phyloP scores from a whole-genome alignment of 2,888 invertebrate genomes.

The Zeuzera pyrina region DNA sequence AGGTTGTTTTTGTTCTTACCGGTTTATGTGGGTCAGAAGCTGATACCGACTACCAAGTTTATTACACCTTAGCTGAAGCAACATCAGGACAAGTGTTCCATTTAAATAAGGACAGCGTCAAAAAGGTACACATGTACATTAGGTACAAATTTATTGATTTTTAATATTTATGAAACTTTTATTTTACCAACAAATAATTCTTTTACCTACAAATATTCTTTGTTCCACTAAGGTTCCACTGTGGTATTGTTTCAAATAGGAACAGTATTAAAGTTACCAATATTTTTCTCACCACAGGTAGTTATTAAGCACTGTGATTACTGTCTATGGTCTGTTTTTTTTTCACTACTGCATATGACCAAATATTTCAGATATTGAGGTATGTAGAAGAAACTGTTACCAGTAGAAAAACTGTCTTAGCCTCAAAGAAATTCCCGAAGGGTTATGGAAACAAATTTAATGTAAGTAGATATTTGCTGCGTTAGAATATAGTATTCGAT shows the following conservation, averaged over 20 bases:
- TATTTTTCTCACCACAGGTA: too few relatives aligned
- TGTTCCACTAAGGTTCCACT: too few relatives aligned
- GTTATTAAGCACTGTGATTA: too few relatives aligned
- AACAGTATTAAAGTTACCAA: too few relatives aligned
- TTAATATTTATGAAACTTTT: too few relatives aligned
- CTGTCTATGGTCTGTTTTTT: too few relatives aligned
- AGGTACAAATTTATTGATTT: background rate
- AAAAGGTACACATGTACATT: conserved; percentile 24
- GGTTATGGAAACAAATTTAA: conserved; percentile 13
- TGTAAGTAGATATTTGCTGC: conserved; percentile 29
- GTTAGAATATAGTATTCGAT: too few relatives aligned
- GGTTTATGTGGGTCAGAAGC: conserved; percentile 20
- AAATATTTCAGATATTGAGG: conserved; percentile 25
- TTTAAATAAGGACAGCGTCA: conserved; percentile 26
- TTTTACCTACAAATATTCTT: too few relatives aligned
- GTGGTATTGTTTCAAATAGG: too few relatives aligned
- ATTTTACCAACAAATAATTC: too few relatives aligned
- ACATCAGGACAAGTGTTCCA: conserved; percentile 41
- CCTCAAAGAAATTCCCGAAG: conserved; percentile 10
- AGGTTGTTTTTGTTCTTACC: conserved; percentile 42
- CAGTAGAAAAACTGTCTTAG: conserved; percentile 18
- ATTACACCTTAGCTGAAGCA: conserved; percentile 27
- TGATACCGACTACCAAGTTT: conserved; percentile 23
- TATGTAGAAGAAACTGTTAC: conserved; percentile 27
- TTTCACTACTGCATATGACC: conserved; percentile 1